A percentile compares a stretch with the other conserved stretches of the same genome.
Conservation (phyloP, 64 coral and sea anemone genomes). For the Acropora yongei region DNA sequence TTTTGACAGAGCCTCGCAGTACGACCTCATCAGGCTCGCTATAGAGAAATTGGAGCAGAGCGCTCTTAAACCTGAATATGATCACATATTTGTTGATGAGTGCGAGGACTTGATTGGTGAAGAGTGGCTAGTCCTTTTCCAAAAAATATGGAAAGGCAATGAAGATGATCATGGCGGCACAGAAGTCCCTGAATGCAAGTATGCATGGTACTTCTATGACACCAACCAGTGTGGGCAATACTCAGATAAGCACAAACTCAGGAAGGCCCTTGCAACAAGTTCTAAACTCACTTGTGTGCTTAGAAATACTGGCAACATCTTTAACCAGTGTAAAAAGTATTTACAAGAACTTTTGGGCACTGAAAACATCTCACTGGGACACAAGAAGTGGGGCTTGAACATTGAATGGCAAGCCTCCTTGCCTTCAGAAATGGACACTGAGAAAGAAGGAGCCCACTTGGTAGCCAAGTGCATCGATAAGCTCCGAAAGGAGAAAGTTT, state of each 20-base stretch:
- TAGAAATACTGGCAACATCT: conserved; percentile 66
- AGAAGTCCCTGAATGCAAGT: not conserved
- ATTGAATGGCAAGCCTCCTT: conserved; percentile 6
- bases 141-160: conserved; percentile 6
- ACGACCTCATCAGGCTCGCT: not conserved
- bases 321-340: conserved; percentile 45
- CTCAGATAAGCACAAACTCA: not conserved
- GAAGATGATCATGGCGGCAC: not conserved
- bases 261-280: not conserved
- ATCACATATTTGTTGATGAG: conserved; percentile 84
- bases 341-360: not conserved
- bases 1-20: not conserved
- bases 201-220: conserved; percentile 76
- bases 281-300: conserved; percentile 23
- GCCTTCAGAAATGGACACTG: not conserved
- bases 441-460: not conserved
- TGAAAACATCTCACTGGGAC: conserved; percentile 38
- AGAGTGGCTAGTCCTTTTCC: conserved; percentile 46
- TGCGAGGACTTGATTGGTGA: conserved; percentile 55
- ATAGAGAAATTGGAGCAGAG: not conserved
- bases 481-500: not conserved
- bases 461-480: not conserved
- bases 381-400: conserved; percentile 37
- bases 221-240: conserved; percentile 61
- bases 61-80: not conserved